Evolutionary conservation across 2,888 invertebrate species (phyloP).

Genomic region (Lysandra coridon): DNA sequence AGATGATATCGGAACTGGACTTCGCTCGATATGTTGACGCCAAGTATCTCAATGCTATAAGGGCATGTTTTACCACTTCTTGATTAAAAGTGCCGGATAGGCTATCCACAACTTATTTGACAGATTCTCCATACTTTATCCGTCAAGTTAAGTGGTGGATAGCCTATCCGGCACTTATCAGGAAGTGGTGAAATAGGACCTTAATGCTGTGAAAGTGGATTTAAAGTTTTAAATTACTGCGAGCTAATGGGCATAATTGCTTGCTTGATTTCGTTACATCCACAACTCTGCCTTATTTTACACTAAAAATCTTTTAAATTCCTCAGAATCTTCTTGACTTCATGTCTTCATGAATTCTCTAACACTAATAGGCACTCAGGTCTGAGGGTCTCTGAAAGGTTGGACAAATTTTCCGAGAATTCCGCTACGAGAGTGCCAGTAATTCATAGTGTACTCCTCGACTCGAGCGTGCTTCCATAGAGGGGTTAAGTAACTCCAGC

Average conservation of each 20-base stretch:
- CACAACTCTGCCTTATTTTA: background rate
- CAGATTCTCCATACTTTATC: too few relatives aligned
- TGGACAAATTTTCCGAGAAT: background rate
- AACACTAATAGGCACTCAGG: background rate
- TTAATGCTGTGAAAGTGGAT: background rate
- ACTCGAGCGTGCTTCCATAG: background rate
- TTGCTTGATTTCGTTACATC: background rate
- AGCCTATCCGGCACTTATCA: too few relatives aligned
- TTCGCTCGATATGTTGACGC: too few relatives aligned
- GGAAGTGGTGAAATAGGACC: too few relatives aligned
- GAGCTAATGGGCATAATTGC: background rate
- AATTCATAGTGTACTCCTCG: slow-evolving; percentile 1
- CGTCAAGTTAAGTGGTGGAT: too few relatives aligned
- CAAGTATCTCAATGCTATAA: too few relatives aligned
- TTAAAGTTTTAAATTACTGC: background rate
- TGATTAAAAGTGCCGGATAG: too few relatives aligned
- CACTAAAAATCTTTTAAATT: background rate
- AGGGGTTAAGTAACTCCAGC: background rate
- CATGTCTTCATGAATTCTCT: background rate
- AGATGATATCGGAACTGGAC: too few relatives aligned
- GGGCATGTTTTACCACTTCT: too few relatives aligned
- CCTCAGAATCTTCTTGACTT: background rate
- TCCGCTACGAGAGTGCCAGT: background rate
- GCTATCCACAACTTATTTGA: too few relatives aligned
- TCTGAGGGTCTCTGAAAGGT: background rate